Evolutionary conservation across 2,113 vertebrate species (phyloP).

Genomic region (Phyllostomus discolor): DNA sequence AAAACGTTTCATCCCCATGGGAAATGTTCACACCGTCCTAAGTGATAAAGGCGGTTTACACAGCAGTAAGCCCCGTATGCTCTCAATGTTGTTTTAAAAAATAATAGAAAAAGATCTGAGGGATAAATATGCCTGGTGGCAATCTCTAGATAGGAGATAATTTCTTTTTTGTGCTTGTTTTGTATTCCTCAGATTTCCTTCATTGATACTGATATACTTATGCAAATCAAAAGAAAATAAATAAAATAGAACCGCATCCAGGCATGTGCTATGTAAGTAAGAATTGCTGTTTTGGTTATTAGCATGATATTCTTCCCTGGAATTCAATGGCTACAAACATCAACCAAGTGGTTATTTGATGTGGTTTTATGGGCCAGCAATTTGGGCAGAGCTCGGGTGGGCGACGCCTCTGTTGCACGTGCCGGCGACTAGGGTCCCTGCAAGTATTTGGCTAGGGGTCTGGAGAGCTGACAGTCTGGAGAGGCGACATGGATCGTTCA

Average conservation of each 20-base stretch:
- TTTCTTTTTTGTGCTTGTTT: background rate
- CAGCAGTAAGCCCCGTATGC: background rate
- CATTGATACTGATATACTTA: background rate
- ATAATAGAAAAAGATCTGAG: background rate
- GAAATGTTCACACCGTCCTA: background rate
- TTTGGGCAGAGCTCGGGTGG: background rate
- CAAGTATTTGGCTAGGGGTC: fast-evolving
- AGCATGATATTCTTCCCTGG: background rate
- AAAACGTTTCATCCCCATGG: background rate
- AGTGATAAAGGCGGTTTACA: background rate
- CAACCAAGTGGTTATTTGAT: background rate
- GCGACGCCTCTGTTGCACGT: background rate
- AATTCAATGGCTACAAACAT: background rate
- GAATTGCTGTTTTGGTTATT: background rate
- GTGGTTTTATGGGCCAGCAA: background rate
- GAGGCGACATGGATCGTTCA: background rate
- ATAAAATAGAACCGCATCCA: background rate
- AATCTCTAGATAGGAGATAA: background rate
- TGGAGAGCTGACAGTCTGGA: background rate
- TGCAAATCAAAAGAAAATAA: background rate
- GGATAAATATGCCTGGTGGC: background rate
- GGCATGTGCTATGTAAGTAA: background rate
- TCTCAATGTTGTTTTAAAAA: constrained; percentile 18
- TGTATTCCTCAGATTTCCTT: background rate
- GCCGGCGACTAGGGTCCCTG: background rate